phyloP scores from a whole-genome alignment of 2,797 vertebrate genomes.

The Mormyrops attenuatus region DNA sequence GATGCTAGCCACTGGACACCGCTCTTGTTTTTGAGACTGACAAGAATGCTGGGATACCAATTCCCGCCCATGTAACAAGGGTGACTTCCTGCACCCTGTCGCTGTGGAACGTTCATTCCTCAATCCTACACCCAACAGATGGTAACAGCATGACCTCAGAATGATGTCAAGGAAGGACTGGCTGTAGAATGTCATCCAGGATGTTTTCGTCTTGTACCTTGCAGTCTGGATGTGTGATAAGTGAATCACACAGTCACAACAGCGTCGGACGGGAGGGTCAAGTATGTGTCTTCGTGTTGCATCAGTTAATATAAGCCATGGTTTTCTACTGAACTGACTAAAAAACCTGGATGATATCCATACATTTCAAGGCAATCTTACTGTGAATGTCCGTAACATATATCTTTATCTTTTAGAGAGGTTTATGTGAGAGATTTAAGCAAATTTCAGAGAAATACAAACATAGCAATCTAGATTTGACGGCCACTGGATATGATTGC shows the following conservation, averaged over 20 bases:
- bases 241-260: constrained; percentile 1
- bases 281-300: neutral
- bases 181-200: neutral
- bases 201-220: neutral
- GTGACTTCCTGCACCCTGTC: neutral
- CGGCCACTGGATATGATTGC: neutral
- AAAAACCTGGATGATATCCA: neutral
- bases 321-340: neutral
- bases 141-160: neutral
- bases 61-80: neutral
- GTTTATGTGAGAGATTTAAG: constrained; percentile 24
- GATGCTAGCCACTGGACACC: neutral
- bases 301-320: constrained; percentile 1
- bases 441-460: neutral
- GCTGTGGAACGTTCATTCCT: neutral
- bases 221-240: constrained; percentile 2
- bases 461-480: neutral
- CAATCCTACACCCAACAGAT: neutral
- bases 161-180: constrained; percentile 4
- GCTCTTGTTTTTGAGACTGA: neutral
- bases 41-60: neutral
- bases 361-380: neutral
- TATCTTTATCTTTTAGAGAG: constrained; percentile 48
- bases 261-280: neutral
- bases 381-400: neutral